Base-by-base conservation (phyloP, 1,140 invertebrate species). In the Eupristina koningsbergeri region DNA sequence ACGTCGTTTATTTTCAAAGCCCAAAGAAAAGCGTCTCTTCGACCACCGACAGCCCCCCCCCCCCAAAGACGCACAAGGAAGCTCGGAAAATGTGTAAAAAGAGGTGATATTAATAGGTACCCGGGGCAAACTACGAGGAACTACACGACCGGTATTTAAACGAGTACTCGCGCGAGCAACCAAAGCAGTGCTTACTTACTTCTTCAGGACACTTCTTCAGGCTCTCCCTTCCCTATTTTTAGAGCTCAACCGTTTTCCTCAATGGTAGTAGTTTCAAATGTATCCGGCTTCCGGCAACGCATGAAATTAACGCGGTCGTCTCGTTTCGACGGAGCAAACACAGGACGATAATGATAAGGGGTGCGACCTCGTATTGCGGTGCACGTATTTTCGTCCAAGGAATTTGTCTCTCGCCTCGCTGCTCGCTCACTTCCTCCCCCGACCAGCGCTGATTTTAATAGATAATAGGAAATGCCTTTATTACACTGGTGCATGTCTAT, bases 241-340 rank as follows among this genome's bases (percentile, higher is more conserved):
- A 75, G 81, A 83, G 36, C 13, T 77, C 29, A 83, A 83, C 81
- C 81, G 81, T 83, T 83, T 83, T 78, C 64, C 47, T 78, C 76
- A 69, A 71, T 31, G 67, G 6, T 75, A 50, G 9, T 45, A 34
- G 29, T 26, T 45, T 22, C 36, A 50, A 53, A 47, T 39, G 75
- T 84, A 84, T 84, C 67, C 82, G 76, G 76, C 82, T 84, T 84
- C 82, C 82, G 82, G 67, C 47, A 45, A 39, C 36, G 63, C 80
- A n/a, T 81, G 53, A 75, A 81, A 81, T 82, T 82, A 81, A 82
- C 67, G 61, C 74, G 41, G 36, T 11, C 29, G 22, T 75, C 29
- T 29, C 31, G 19, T 17, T 53, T 8, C 19, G 15, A 41, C 50
- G 19, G 74, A 82, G 36, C 58, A 6, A 53, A 47, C 15, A 1